Evolutionary conservation across 2,797 vertebrate genomes (phyloP), one percentile per base, ranked within the genome.

Genomic region (Sparidentex hasta): DNA sequence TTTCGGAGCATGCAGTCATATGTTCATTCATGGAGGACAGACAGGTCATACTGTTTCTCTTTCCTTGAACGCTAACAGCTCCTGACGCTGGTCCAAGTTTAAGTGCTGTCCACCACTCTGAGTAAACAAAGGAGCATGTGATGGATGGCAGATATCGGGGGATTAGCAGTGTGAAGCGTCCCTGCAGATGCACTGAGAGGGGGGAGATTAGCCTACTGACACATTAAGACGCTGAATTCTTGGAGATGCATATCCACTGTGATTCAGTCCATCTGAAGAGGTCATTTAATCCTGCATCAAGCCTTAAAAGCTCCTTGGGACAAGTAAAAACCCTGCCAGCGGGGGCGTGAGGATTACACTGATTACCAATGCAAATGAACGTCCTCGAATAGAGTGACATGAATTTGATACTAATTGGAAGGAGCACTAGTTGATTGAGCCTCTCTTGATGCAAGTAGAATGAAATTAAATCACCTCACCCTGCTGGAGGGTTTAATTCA

Each of bases 201-300:
- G 29, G 33, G 74, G 58, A 59, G 81, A 78, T 88, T 85, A 89
- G 47, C 78, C 82, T 5, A 65, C 71, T 90, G 87, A 90, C 76
- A 89, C 50, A 81, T 78, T 83, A 80, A 79, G 64, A 74, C 77
- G 69, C 38, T 65, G 74, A 85, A 72, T 48, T 77, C 67, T 66
- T 61, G 64, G 66, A 83, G 71, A 72, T 0, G 1, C 72, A 68
- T 87, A 73, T 82, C 57, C 71, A 54, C 80, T 75, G 80, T 78
- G 76, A 62, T 67, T 75, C 51, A 81, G 55, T 52, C 63, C 23
- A 43, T 72, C 51, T 76, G 47, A 68, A 85, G 70, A 74, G 65
- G 51, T 57, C 67, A 71, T 76, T 81, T 66, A 85, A 85, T 87
- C 75, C 67, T 11, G 14, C 14, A 78, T 55, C 74, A 76, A 70